A percentile compares a stretch with the other conserved stretches of the same genome.
These are phyloP conservation scores for Xenopus borealis DNA, from an alignment of 2,113 vertebrate species.

Conservation along the genomic window DNA sequence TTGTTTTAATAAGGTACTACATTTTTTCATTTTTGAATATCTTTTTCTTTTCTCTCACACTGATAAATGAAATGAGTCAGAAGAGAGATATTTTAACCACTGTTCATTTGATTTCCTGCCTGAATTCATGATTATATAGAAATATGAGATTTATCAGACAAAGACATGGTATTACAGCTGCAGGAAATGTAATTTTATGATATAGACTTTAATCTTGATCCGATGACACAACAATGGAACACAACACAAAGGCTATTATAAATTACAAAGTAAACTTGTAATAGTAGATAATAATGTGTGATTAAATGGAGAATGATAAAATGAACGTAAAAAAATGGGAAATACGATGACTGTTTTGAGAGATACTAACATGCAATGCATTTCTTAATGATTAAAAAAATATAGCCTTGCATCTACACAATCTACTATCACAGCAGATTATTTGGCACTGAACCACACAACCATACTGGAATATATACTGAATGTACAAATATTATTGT, in stretches of 20 bases:
- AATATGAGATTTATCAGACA: conserved; percentile 39
- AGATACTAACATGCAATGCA: conserved; percentile 9
- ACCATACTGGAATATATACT: too few relatives aligned
- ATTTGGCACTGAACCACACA: too few relatives aligned
- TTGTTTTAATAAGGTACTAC: too few relatives aligned
- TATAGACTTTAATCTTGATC: conserved; percentile 35
- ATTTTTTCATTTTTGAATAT: too few relatives aligned
- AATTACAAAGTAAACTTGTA: conserved; percentile 41
- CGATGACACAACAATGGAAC: conserved; percentile 22
- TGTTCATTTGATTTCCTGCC: conserved; percentile 36
- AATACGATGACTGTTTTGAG: too few relatives aligned
- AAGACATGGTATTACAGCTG: conserved; percentile 30
- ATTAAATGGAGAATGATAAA: conserved; percentile 33
- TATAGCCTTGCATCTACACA: too few relatives aligned
- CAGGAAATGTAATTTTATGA: conserved; percentile 33
- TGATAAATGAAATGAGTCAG: conserved; percentile 20
- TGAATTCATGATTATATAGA: conserved; percentile 41
- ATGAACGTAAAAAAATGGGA: background rate
- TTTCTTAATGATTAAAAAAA: background rate
- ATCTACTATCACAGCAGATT: too few relatives aligned
- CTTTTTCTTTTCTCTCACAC: too few relatives aligned
- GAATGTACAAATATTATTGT: too few relatives aligned
- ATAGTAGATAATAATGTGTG: conserved; percentile 31
- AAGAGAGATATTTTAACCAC: conserved; percentile 22
- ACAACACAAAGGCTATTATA: background rate